Evolutionary conservation across 1,140 invertebrate genomes (phyloP).

Genomic region (Asobara japonica): DNA sequence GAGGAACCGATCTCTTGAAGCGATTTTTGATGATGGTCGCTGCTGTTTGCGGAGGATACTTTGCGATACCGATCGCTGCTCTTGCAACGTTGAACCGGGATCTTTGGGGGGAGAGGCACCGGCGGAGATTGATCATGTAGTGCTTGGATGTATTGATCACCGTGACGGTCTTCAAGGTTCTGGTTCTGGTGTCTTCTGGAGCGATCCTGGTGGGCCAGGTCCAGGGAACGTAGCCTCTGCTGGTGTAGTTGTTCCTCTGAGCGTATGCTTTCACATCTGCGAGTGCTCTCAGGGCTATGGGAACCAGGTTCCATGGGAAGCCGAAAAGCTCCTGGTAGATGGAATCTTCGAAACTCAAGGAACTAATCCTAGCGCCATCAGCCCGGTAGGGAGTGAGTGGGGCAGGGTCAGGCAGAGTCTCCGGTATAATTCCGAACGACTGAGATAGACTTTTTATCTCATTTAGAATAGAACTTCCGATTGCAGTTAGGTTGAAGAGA

Average conservation of each 20-base stretch:
- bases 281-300: neutral
- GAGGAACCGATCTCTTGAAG: conserved; percentile 24
- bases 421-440: no score
- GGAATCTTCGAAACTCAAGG: neutral
- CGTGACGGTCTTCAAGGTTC: conserved; percentile 18
- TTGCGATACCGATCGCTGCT: conserved; percentile 21
- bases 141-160: neutral
- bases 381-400: no score
- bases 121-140: neutral
- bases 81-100: conserved; percentile 14
- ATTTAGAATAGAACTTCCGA: no score
- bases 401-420: no score
- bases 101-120: neutral
- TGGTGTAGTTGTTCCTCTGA: conserved; percentile 26
- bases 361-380: no score
- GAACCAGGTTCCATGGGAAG: conserved; percentile 11
- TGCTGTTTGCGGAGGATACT: neutral
- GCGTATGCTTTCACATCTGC: neutral
- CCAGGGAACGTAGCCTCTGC: conserved; percentile 1
- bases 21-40: neutral
- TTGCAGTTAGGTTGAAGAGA: no score
- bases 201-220: neutral
- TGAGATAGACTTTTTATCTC: no score
- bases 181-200: neutral
- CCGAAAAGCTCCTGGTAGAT: conserved; percentile 13